These are phyloP conservation scores for Mnemiopsis leidyi DNA, from an alignment of 37 sponge, comb jelly and placozoan species.

Conservation along the genomic window DNA sequence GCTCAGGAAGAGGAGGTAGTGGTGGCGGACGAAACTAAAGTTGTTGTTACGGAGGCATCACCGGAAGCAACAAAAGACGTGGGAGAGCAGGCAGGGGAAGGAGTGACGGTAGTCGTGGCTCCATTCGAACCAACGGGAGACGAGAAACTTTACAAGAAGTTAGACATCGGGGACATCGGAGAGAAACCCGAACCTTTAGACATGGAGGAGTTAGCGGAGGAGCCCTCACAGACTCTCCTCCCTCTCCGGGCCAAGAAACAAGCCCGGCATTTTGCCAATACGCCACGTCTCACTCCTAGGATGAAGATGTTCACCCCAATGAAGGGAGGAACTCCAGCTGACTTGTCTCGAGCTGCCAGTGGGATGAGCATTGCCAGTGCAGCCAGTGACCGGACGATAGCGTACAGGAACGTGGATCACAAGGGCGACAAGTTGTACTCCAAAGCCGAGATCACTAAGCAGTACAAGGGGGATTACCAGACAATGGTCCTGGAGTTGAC, in stretches of 20 bases:
- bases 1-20: neutral
- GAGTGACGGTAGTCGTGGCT: neutral
- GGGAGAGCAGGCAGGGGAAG: neutral
- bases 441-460: slow-evolving; percentile 23
- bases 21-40: neutral
- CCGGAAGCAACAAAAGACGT: neutral
- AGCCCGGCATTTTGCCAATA: neutral
- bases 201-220: slow-evolving; percentile 48
- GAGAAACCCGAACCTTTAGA: slow-evolving; percentile 62
- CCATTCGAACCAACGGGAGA: slow-evolving; percentile 48
- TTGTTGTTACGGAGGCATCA: neutral
- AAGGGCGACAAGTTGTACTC: slow-evolving; percentile 63
- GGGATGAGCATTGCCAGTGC: neutral
- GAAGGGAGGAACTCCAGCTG: slow-evolving; percentile 51
- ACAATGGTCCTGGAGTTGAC: slow-evolving; percentile 53
- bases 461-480: slow-evolving; percentile 66
- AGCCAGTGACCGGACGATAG: slow-evolving; percentile 51
- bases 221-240: slow-evolving; percentile 52
- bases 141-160: slow-evolving; percentile 15
- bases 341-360: slow-evolving; percentile 18
- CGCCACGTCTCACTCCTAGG: slow-evolving; percentile 35
- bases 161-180: slow-evolving; percentile 50
- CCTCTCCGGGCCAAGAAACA: slow-evolving; percentile 18
- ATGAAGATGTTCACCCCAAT: slow-evolving; percentile 66
- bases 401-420: slow-evolving; percentile 64